Evolutionary conservation across 2,888 invertebrate species (phyloP).

Genomic region (Ariolimax columbianus): DNA sequence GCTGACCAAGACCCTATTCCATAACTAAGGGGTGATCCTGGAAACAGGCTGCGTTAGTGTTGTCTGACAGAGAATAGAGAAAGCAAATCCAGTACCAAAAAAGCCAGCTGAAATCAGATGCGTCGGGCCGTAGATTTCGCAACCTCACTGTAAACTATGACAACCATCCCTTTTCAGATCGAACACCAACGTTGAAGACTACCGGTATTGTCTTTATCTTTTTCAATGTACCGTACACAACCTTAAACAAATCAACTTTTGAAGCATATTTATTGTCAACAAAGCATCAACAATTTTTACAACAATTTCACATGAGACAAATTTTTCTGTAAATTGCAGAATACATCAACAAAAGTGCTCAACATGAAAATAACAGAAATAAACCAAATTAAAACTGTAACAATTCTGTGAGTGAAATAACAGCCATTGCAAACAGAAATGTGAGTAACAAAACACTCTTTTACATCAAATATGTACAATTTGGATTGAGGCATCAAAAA

Average conservation of each 20-base stretch:
- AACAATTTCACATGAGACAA: conserved; percentile 11
- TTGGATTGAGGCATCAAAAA: not conserved
- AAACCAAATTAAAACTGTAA: not conserved
- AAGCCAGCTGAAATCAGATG: too few relatives aligned
- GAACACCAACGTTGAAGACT: too few relatives aligned
- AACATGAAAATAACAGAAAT: not conserved
- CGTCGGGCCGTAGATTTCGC: too few relatives aligned
- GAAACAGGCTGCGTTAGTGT: too few relatives aligned
- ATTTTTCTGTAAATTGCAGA: conserved; percentile 10
- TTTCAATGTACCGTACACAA: not conserved
- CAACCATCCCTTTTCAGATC: too few relatives aligned
- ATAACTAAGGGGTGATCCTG: too few relatives aligned
- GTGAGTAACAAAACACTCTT: not conserved
- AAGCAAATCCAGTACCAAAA: too few relatives aligned
- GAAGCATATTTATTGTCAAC: conserved; percentile 20
- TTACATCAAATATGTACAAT: not conserved
- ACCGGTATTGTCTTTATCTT: too few relatives aligned
- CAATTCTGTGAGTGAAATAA: not conserved
- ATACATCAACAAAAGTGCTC: not conserved
- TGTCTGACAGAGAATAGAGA: too few relatives aligned
- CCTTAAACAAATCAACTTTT: not conserved
- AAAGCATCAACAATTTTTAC: conserved; percentile 23
- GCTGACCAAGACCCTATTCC: too few relatives aligned
- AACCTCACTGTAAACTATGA: too few relatives aligned
- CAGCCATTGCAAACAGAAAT: not conserved